Conservation (phyloP, 2,113 vertebrate species). For the Anser brachyrhynchus region DNA sequence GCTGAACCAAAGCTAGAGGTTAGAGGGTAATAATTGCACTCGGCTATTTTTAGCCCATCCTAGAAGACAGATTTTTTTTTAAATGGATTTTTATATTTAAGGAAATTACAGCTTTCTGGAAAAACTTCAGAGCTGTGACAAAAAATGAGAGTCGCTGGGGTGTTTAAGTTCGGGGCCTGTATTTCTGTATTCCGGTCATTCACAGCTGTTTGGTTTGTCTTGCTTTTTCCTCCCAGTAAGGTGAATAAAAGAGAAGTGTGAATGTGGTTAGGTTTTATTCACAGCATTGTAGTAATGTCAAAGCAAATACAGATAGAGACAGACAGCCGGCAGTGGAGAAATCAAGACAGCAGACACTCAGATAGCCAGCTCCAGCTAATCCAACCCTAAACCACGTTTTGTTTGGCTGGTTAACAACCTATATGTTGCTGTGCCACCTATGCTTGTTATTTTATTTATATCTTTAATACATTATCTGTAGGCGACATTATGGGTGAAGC, state of each 20-base stretch:
- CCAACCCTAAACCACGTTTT: neutral
- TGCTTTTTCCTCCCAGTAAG: neutral
- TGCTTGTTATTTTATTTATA: constrained; percentile 60
- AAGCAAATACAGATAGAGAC: neutral
- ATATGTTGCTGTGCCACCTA: neutral
- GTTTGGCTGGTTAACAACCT: constrained; percentile 5
- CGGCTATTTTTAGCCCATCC: constrained; percentile 53
- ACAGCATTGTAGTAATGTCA: neutral
- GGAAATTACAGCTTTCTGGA: constrained; percentile 53
- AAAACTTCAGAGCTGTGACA: constrained; percentile 7
- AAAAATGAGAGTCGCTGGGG: neutral
- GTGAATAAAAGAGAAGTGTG: constrained; percentile 35
- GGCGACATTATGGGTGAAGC: constrained; percentile 49
- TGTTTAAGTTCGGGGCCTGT: neutral
- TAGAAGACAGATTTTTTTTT: neutral
- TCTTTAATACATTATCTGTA: constrained; percentile 66
- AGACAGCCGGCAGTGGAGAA: neutral
- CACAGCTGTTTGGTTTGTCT: neutral
- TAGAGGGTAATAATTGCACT: constrained; percentile 50
- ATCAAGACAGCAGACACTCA: neutral
- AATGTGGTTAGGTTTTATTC: constrained; percentile 44
- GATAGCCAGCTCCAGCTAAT: constrained; percentile 10
- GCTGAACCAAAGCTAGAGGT: constrained; percentile 34
- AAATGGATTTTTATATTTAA: constrained; percentile 47
- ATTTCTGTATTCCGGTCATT: constrained; percentile 26